Base-by-base conservation (phyloP, 2,113 vertebrate genomes). In the Octodon degus region DNA sequence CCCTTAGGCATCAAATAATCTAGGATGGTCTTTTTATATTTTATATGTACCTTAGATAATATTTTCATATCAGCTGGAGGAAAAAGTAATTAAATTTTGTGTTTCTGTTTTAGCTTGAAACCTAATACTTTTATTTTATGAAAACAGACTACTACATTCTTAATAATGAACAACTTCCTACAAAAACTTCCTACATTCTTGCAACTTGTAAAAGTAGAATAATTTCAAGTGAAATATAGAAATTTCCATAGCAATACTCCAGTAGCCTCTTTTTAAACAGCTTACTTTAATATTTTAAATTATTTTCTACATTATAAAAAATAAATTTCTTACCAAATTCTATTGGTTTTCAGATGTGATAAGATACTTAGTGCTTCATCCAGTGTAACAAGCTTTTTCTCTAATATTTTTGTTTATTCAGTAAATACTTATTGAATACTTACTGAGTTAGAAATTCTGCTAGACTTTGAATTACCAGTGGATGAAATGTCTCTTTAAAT, bases 181-280 rank as follows among this genome's bases (percentile, higher is more conserved):
- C 24, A 89, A 86, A 89, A 43, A 43, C 43, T 43, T 43, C 89
- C 60, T 37, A 58, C 5, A 84, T 84, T 84, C 11, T 58, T 94
- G n/a, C 19, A 79, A 91, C 4, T 88, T 53, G 37, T 19, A 62
- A 88, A 94, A 70, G 34, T 53, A 34, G 24, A 11, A 50, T 65
- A 58, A 86, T 84, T 95, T 91, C 34, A 62, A 83, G 30, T 65
- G 80, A 93, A 93, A 84, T 80, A 72, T 37, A 92, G 20, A 5
- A 13, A 47, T n/a, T 87, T 63, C 25, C 22, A 87, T 70, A 68
- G 22, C 24, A 91, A 80, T 92, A 74, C 0, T 63, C 7, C 30
- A 86, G 1, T 5, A 65, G 22, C 8, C 17, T 91, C 11, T 80
- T 87, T 74, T 70, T 4, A 37, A 40, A 85, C 12, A 93, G 8